Conservation (phyloP, 2,888 invertebrate species). For the Bembecia ichneumoniformis region DNA sequence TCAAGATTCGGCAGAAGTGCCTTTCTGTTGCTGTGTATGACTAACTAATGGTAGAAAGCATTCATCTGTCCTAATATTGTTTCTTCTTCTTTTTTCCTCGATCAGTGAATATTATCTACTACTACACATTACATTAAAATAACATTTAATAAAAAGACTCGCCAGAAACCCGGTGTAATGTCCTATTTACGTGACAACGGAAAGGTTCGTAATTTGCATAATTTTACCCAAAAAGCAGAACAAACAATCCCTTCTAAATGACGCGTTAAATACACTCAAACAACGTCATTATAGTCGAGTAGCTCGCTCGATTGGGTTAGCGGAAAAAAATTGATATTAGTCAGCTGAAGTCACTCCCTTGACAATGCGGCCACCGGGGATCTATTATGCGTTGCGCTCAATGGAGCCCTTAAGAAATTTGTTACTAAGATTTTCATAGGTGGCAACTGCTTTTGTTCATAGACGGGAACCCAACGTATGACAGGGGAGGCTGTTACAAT, state of each 20-base stretch:
- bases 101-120: too few relatives aligned
- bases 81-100: too few relatives aligned
- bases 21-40: too few relatives aligned
- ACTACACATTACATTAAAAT: too few relatives aligned
- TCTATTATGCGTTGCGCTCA: conserved; percentile 39
- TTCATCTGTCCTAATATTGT: too few relatives aligned
- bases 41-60: too few relatives aligned
- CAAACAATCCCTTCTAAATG: conserved; percentile 59
- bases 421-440: conserved; percentile 54
- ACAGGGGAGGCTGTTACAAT: conserved; percentile 17
- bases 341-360: conserved; percentile 33
- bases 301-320: conserved; percentile 27
- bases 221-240: conserved; percentile 41
- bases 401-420: conserved; percentile 59
- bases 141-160: too few relatives aligned
- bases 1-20: too few relatives aligned
- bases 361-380: conserved; percentile 53
- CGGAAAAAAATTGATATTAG: conserved; percentile 42
- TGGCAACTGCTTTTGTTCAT: conserved; percentile 32
- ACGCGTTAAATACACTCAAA: conserved; percentile 59
- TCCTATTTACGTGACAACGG: not conserved
- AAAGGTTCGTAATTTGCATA: conserved; percentile 35
- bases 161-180: too few relatives aligned
- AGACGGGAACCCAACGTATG: conserved; percentile 13
- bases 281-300: conserved; percentile 53